phyloP scores from a whole-genome alignment of 2,888 invertebrate genomes.

The Clostera curtula region DNA sequence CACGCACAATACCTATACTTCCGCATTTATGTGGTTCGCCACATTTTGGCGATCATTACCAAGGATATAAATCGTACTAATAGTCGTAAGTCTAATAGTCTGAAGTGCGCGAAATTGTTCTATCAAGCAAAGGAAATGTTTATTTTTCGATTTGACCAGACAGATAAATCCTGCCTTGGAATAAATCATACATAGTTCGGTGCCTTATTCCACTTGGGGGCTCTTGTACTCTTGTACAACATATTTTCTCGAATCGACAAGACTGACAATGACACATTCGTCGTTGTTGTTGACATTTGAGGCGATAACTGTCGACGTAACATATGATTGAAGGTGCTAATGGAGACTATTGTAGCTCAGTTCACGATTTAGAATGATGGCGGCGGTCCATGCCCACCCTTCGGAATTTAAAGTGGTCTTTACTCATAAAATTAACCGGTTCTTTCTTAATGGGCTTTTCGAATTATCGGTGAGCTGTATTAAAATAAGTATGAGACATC shows the following conservation, averaged over 20 bases:
- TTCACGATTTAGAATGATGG: constrained; percentile 55
- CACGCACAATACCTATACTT: too few relatives aligned
- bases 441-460: constrained; percentile 42
- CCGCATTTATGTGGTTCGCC: too few relatives aligned
- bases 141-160: too few relatives aligned
- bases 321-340: constrained; percentile 54
- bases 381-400: constrained; percentile 48
- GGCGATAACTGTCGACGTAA: constrained; percentile 37
- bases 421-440: constrained; percentile 51
- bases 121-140: too few relatives aligned
- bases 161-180: too few relatives aligned
- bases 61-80: too few relatives aligned
- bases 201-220: too few relatives aligned
- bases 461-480: constrained; percentile 45
- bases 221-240: too few relatives aligned
- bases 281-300: constrained; percentile 34
- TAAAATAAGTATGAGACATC: constrained; percentile 37
- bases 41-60: too few relatives aligned
- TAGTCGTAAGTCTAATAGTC: too few relatives aligned
- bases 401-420: constrained; percentile 46
- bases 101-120: too few relatives aligned
- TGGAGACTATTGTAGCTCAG: constrained; percentile 40
- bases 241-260: not conserved
- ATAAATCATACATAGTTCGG: too few relatives aligned
- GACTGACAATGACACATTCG: constrained; percentile 21